These are phyloP conservation scores for Apoderus coryli DNA, from an alignment of 2,888 invertebrate species.

Conservation along the genomic window DNA sequence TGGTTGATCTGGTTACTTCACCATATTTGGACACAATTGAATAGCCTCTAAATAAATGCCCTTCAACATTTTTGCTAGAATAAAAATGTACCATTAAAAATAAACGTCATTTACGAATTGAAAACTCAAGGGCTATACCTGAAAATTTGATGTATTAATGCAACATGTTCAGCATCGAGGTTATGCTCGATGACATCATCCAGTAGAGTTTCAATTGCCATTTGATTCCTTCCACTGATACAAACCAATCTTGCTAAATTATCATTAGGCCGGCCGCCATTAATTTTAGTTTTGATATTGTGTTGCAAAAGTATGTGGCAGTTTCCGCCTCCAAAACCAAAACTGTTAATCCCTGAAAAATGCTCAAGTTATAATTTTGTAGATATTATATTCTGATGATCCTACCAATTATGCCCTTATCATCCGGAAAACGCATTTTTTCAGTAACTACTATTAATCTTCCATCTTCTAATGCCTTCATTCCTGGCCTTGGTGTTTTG, in stretches of 20 bases:
- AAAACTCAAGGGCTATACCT: slow-evolving; percentile 14
- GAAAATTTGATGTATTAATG: slow-evolving; percentile 24
- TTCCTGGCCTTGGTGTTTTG: slow-evolving; percentile 32
- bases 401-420: slow-evolving; percentile 58
- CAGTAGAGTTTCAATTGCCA: slow-evolving; percentile 51
- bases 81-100: slow-evolving; percentile 3
- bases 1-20: slow-evolving; percentile 15
- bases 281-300: slow-evolving; percentile 43
- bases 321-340: slow-evolving; percentile 88
- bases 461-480: slow-evolving; percentile 45
- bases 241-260: slow-evolving; percentile 57
- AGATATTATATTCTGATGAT: too few species aligned
- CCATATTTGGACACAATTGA: slow-evolving; percentile 34
- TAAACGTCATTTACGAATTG: background rate
- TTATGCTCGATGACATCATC: slow-evolving; percentile 42
- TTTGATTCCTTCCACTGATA: slow-evolving; percentile 67
- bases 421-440: slow-evolving; percentile 42
- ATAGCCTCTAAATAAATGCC: slow-evolving; percentile 64
- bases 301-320: slow-evolving; percentile 55
- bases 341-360: slow-evolving; percentile 72
- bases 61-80: slow-evolving; percentile 31
- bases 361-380: too few species aligned
- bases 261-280: slow-evolving; percentile 45
- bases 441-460: slow-evolving; percentile 59
- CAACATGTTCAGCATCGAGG: slow-evolving; percentile 22